Conservation (phyloP, 2,888 invertebrate species). For the Lithodes maja region DNA sequence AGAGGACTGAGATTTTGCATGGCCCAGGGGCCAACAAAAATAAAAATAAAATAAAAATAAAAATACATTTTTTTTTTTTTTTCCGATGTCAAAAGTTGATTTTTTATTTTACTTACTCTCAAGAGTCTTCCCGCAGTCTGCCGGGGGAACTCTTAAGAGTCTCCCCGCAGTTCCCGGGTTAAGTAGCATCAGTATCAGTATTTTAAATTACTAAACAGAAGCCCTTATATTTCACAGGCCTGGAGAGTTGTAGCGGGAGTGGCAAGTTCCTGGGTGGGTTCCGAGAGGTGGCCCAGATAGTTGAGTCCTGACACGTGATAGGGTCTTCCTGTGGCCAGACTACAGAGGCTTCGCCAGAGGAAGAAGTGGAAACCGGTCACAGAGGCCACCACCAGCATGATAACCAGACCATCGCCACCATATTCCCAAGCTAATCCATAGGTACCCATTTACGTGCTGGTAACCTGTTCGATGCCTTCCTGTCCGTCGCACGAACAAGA, state of each 20-base stretch:
- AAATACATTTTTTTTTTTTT: too few species aligned
- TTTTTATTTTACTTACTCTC: too few species aligned
- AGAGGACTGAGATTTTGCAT: too few species aligned
- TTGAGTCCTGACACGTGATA: conserved; percentile 52
- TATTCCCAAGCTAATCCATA: neutral
- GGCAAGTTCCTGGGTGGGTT: conserved; percentile 56
- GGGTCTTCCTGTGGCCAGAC: conserved; percentile 20
- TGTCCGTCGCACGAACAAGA: neutral
- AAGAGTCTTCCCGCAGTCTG: too few species aligned
- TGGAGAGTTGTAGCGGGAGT: conserved; percentile 58
- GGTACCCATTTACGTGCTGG: neutral
- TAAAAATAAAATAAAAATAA: too few species aligned
- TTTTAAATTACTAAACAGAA: too few species aligned
- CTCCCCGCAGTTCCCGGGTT: too few species aligned
- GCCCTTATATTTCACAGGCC: conserved; percentile 27
- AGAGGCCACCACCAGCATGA: neutral
- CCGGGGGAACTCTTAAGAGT: too few species aligned
- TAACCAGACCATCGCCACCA: conserved; percentile 24
- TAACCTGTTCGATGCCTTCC: neutral
- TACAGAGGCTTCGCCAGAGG: neutral
- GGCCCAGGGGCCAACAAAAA: too few species aligned
- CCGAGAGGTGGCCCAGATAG: conserved; percentile 51
- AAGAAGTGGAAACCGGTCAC: neutral
- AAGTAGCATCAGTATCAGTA: too few species aligned
- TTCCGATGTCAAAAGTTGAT: too few species aligned